Percentiles rank a stretch among this genome's conserved stretches.
Conservation (phyloP, 2,113 vertebrate species). For the Eubucco bourcierii region DNA sequence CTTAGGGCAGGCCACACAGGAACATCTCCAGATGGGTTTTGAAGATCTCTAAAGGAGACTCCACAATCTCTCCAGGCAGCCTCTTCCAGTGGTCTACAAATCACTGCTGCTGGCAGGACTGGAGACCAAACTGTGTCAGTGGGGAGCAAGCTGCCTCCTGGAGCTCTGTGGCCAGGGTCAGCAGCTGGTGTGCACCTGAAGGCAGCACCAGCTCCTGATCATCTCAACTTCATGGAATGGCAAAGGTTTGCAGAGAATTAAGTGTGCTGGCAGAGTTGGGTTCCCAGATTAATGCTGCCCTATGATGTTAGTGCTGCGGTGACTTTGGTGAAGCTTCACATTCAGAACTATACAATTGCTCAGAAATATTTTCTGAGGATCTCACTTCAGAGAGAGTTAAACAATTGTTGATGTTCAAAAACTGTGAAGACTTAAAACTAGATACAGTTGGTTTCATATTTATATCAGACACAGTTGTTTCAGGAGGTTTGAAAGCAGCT, state of each 20-base stretch:
- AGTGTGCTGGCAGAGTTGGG: background rate
- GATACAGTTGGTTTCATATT: background rate
- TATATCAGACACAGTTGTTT: too few relatives aligned
- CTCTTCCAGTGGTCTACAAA: background rate
- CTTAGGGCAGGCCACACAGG: too few relatives aligned
- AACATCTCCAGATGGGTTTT: too few relatives aligned
- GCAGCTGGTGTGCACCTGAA: background rate
- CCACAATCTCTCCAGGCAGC: too few relatives aligned
- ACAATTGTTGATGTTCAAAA: conserved; percentile 6
- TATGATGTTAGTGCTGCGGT: background rate
- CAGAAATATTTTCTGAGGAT: conserved; percentile 20
- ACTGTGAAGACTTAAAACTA: background rate
- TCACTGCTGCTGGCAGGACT: background rate
- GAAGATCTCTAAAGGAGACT: too few relatives aligned
- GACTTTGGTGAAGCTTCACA: background rate
- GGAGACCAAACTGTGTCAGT: background rate
- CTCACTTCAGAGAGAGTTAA: background rate
- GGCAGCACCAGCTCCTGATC: background rate
- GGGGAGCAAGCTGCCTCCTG: background rate
- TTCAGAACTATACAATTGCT: background rate
- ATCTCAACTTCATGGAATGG: background rate
- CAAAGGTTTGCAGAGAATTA: background rate
- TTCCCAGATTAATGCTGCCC: background rate
- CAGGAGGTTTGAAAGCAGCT: background rate
- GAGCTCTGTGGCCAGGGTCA: background rate